phyloP scores from a whole-genome alignment of 35 echinoderm and acorn worm species.

The Eucidaris tribuloides region DNA sequence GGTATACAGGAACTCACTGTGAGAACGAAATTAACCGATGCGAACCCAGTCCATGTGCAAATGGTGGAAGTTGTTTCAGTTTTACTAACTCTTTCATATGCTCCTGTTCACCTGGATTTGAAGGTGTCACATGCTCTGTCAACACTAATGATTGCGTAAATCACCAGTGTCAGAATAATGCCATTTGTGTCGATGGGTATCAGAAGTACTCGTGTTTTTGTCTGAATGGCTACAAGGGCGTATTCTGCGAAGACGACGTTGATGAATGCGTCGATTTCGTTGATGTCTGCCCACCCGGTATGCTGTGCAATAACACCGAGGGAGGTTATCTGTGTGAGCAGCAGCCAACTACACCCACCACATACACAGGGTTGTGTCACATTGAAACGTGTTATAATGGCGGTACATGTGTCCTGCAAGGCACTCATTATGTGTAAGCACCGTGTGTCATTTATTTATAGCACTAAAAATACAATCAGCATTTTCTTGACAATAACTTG shows the following conservation, averaged over 20 bases:
- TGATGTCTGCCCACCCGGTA: not conserved
- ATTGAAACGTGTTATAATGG: not conserved
- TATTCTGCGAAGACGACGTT: slow-evolving; percentile 11
- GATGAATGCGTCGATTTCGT: not conserved
- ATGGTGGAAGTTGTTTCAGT: slow-evolving; percentile 46
- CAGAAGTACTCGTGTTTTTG: not conserved
- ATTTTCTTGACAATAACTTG: not conserved
- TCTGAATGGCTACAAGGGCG: not conserved
- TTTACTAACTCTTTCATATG: slow-evolving; percentile 9
- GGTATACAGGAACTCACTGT: slow-evolving; percentile 55
- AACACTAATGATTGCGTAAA: slow-evolving; percentile 1
- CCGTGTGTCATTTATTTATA: not conserved
- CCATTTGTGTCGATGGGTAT: slow-evolving; percentile 10
- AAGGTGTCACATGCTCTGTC: not conserved
- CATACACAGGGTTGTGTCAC: not conserved
- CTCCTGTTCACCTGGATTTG: not conserved
- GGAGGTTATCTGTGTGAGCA: not conserved
- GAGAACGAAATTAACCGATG: slow-evolving; percentile 35
- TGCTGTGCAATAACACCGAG: not conserved
- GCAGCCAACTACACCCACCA: not conserved
- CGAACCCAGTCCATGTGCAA: slow-evolving; percentile 29
- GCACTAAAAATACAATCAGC: not conserved
- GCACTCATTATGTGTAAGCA: not conserved
- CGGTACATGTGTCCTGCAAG: not conserved
- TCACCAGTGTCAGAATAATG: not conserved